Evolutionary conservation across 2,888 invertebrate genomes (phyloP).

Genomic region (Monochamus alternatus): DNA sequence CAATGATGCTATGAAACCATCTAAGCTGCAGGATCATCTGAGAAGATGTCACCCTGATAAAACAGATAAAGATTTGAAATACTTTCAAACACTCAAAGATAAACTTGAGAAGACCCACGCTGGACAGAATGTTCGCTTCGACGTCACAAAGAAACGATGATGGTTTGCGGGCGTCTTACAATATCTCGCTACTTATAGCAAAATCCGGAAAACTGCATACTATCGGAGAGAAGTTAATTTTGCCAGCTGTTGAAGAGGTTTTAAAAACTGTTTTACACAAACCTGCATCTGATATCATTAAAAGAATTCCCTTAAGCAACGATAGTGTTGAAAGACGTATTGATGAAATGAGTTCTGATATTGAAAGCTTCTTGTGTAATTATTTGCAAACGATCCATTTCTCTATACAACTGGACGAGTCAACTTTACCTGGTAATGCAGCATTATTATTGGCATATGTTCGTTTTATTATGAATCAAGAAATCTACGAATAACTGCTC

Average conservation of each 20-base stretch:
- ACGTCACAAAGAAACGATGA: constrained; percentile 55
- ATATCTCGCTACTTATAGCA: constrained; percentile 57
- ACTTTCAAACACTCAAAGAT: constrained; percentile 4
- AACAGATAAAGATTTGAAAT: background rate
- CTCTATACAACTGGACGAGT: constrained; percentile 66
- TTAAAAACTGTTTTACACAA: constrained; percentile 16
- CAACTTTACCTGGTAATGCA: constrained; percentile 63
- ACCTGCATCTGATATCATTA: background rate
- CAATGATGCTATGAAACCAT: constrained; percentile 32
- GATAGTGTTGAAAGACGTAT: constrained; percentile 40
- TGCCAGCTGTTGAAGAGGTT: constrained; percentile 59
- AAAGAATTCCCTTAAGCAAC: constrained; percentile 45
- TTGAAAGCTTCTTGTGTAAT: constrained; percentile 55
- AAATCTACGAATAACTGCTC: constrained; percentile 60
- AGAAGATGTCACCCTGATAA: background rate
- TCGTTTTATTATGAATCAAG: constrained; percentile 69
- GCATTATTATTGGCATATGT: constrained; percentile 64
- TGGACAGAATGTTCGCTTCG: constrained; percentile 49
- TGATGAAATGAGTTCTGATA: constrained; percentile 52
- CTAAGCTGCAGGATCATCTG: constrained; percentile 19
- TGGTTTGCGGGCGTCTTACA: constrained; percentile 57
- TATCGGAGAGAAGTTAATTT: constrained; percentile 63
- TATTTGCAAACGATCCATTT: constrained; percentile 59
- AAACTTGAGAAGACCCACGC: constrained; percentile 27
- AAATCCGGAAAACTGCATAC: constrained; percentile 54